phyloP scores from a whole-genome alignment of 2,888 invertebrate genomes.

The Hypercompe scribonia region DNA sequence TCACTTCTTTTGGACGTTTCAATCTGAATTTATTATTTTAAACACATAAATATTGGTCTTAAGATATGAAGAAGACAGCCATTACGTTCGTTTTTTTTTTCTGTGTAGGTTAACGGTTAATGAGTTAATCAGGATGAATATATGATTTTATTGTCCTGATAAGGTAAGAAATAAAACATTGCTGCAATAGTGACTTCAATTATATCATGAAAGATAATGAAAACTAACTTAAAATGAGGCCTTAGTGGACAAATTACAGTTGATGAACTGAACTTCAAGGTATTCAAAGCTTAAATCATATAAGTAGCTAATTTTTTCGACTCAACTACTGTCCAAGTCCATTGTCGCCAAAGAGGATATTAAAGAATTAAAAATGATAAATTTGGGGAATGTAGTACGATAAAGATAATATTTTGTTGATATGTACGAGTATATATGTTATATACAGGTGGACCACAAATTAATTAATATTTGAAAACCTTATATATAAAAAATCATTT shows the following conservation, averaged over 20 bases:
- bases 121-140: constrained; percentile 8
- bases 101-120: constrained; percentile 10
- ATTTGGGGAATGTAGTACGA: too few species aligned
- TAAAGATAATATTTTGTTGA: too few species aligned
- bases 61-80: neutral
- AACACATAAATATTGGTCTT: constrained; percentile 9
- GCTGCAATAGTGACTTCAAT: neutral
- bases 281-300: too few species aligned
- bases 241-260: neutral
- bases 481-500: too few species aligned
- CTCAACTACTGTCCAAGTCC: too few species aligned
- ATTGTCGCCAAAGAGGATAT: too few species aligned
- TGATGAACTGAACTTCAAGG: too few species aligned
- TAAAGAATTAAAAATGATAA: too few species aligned
- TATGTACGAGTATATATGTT: too few species aligned
- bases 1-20: constrained; percentile 34
- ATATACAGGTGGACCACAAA: too few species aligned
- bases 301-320: too few species aligned
- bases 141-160: neutral
- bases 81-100: neutral
- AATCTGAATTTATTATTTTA: constrained; percentile 42
- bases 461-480: too few species aligned
- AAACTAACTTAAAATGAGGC: neutral
- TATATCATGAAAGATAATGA: neutral
- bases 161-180: neutral